Conservation (phyloP, 2,888 invertebrate species). For the Sphaerophoria taeniata region DNA sequence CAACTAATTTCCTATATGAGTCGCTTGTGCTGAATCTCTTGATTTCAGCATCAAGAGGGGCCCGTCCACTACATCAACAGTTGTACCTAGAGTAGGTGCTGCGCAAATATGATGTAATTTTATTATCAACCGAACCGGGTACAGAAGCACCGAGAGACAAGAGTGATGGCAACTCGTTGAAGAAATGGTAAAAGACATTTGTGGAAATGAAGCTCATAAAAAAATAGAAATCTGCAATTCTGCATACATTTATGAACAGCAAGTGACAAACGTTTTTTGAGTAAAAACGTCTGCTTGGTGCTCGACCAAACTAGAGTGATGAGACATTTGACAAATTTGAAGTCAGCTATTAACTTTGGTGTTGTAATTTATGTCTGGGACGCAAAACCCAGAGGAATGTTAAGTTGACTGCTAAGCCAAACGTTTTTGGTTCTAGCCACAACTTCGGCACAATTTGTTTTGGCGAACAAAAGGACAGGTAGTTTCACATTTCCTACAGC, state of each 20-base stretch:
- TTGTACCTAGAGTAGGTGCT: not conserved
- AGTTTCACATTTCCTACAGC: no score
- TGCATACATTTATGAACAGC: constrained; percentile 49
- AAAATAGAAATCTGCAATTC: constrained; percentile 54
- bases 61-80: not conserved
- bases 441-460: no score
- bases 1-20: constrained; percentile 22
- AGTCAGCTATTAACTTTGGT: not conserved
- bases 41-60: constrained; percentile 15
- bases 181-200: constrained; percentile 1
- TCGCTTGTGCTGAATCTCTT: not conserved
- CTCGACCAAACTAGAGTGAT: no score
- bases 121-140: not conserved
- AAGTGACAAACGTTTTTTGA: constrained; percentile 24
- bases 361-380: no score
- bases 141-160: not conserved
- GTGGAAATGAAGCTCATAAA: constrained; percentile 23
- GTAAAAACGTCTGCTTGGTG: no score
- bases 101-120: constrained; percentile 31
- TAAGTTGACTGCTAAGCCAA: not conserved
- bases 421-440: no score
- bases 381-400: not conserved
- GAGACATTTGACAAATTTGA: not conserved
- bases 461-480: no score
- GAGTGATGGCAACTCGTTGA: not conserved